Evolutionary conservation across 2,797 vertebrate genomes (phyloP).

Genomic region (Lates japonicus): DNA sequence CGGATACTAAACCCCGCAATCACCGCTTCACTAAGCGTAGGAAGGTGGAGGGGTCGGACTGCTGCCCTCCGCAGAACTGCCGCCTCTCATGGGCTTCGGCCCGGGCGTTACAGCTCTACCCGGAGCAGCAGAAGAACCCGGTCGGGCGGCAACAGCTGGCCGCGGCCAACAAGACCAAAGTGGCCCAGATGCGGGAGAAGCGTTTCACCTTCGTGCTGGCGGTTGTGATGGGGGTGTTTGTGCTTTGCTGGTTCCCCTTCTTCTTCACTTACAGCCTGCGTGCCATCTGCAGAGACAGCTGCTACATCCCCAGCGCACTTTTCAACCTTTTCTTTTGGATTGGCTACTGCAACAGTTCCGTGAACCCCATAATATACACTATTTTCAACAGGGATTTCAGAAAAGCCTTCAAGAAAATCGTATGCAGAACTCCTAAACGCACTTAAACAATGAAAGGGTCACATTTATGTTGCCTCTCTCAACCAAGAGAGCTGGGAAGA

Average conservation of each 20-base stretch:
- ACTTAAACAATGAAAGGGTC: slow-evolving; percentile 58
- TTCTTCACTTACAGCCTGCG: slow-evolving; percentile 90
- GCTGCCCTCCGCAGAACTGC: slow-evolving; percentile 83
- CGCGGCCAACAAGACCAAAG: slow-evolving; percentile 85
- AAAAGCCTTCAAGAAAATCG: slow-evolving; percentile 89
- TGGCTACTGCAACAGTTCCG: slow-evolving; percentile 90
- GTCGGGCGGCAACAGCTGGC: slow-evolving; percentile 68
- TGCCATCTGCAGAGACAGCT: slow-evolving; percentile 86
- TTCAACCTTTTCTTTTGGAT: slow-evolving; percentile 91
- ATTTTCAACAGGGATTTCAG: slow-evolving; percentile 91
- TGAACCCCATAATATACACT: slow-evolving; percentile 90
- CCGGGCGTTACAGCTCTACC: slow-evolving; percentile 78
- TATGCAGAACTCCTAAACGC: slow-evolving; percentile 82
- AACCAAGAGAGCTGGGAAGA: slow-evolving; percentile 14
- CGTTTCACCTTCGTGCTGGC: slow-evolving; percentile 89
- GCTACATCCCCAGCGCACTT: slow-evolving; percentile 85
- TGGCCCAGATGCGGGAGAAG: slow-evolving; percentile 89
- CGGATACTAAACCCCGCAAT: slow-evolving; percentile 81
- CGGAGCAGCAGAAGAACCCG: slow-evolving; percentile 77
- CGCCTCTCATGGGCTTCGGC: slow-evolving; percentile 86
- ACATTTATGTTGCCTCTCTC: slow-evolving; percentile 14
- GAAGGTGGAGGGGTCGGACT: slow-evolving; percentile 83
- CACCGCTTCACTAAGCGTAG: slow-evolving; percentile 83
- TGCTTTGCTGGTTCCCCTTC: slow-evolving; percentile 90
- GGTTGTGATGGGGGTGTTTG: slow-evolving; percentile 89